Conservation (phyloP, 2,888 invertebrate genomes). For the Ptilodon capucinus region DNA sequence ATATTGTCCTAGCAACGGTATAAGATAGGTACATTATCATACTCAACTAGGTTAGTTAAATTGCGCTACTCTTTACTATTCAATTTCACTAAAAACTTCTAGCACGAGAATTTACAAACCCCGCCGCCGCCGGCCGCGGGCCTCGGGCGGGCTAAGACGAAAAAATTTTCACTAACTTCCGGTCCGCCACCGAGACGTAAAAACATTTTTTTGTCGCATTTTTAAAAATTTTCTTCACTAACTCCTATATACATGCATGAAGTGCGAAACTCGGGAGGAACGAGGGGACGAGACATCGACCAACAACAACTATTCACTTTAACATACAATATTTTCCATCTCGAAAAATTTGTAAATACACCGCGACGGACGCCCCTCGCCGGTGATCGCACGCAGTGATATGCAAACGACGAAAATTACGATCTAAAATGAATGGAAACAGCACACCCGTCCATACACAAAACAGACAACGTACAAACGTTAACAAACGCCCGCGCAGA, state of each 20-base stretch:
- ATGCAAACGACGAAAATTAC: constrained; percentile 70
- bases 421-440: constrained; percentile 53
- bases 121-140: constrained; percentile 33
- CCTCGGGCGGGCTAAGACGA: constrained; percentile 49
- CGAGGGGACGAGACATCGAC: constrained; percentile 54
- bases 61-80: constrained; percentile 77
- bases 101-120: constrained; percentile 63
- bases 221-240: constrained; percentile 54
- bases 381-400: constrained; percentile 65
- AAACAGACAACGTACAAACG: constrained; percentile 45
- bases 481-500: constrained; percentile 52
- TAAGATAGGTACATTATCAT: constrained; percentile 71
- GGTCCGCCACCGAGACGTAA: constrained; percentile 64
- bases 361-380: constrained; percentile 48
- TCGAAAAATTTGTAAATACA: constrained; percentile 56
- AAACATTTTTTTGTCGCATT: constrained; percentile 69
- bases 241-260: constrained; percentile 71
- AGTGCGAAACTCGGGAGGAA: constrained; percentile 67
- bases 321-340: constrained; percentile 65
- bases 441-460: constrained; percentile 43
- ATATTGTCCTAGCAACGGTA: constrained; percentile 77
- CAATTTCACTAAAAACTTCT: constrained; percentile 73
- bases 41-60: constrained; percentile 76
- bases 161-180: constrained; percentile 55
- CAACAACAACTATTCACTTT: constrained; percentile 60